Percentiles rank a stretch among this genome's conserved stretches.
Conservation (phyloP, 2,888 invertebrate genomes). For the Stenichneumon culpator region DNA sequence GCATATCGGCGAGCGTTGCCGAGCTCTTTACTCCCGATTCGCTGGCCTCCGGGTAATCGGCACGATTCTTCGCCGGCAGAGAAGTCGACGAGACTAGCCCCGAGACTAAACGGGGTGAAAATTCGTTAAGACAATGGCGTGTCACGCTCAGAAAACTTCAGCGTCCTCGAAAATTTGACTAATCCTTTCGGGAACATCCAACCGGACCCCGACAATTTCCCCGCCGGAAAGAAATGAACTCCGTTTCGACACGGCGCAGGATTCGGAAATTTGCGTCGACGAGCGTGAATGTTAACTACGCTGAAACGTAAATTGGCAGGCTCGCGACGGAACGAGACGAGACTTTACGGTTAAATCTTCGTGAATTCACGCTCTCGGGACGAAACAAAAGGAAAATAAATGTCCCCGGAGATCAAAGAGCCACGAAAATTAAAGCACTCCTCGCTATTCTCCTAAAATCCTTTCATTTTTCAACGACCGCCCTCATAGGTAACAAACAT, state of each 20-base stretch:
- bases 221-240: constrained; percentile 12
- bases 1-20: neutral
- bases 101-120: constrained; percentile 22
- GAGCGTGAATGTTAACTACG: neutral
- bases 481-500: constrained; percentile 27
- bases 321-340: constrained; percentile 5
- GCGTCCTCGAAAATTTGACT: constrained; percentile 46
- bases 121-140: constrained; percentile 50
- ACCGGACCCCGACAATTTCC: neutral
- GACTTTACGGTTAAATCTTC: constrained; percentile 19
- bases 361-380: neutral
- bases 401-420: neutral
- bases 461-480: constrained; percentile 2
- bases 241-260: constrained; percentile 32
- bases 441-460: neutral
- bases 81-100: neutral
- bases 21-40: constrained; percentile 46
- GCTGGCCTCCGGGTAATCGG: constrained; percentile 41
- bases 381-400: neutral
- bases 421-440: neutral
- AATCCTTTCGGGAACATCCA: constrained; percentile 31
- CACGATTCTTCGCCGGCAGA: constrained; percentile 15
- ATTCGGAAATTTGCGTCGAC: constrained; percentile 2
- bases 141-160: constrained; percentile 51
- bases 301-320: constrained; percentile 11